Evolutionary conservation across 2,113 vertebrate genomes (phyloP), one percentile per base, ranked within the genome.

Genomic region (Antechinus flavipes): DNA sequence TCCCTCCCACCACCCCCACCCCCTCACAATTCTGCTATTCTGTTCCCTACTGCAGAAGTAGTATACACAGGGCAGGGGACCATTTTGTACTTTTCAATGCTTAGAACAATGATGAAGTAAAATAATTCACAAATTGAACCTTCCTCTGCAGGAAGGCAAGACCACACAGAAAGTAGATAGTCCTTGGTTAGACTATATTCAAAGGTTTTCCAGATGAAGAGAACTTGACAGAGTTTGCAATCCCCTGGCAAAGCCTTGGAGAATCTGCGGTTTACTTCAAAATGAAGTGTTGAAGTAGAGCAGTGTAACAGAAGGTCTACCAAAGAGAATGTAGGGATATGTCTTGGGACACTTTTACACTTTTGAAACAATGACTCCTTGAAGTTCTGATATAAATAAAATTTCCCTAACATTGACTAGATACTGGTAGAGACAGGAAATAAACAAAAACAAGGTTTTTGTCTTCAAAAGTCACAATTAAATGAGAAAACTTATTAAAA

Each of bases 1-100:
- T 2, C 2, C 1, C 54, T 19, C 27, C 30, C 27, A 0, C 16
- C 35, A 1, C 35, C 27, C 30, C 27, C 2, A 6, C 35, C 4
- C 35, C 35, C 42, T 42, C 42, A 42, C 42, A 3, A 16, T n/a
- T 76, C 35, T 76, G 4, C 68, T 76, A 6, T n/a, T n/a, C 35
- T n/a, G 68, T 76, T 5, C 30, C 35, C 61, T 5, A 68, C 58
- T 30, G 5, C 30, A 19, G 30, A 68, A 68, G 5, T n/a, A 76
- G 35, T 14, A 35, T 19, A 76, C 30, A 76, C 11, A 68, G 61
- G 30, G 12, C 61, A 16, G 8, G 4, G 8, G 61, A 2, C 3
- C 6, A 58, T 30, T 61, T 61, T 10, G 55, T 8, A 61, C 14
- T 76, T 76, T 76, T 76, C 30, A 19, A 19, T 76, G 35, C n/a